A percentile compares a stretch with the other conserved stretches of the same genome.
Evolutionary conservation across 2,888 invertebrate species (phyloP).

Genomic region (Andrena trimmerana): DNA sequence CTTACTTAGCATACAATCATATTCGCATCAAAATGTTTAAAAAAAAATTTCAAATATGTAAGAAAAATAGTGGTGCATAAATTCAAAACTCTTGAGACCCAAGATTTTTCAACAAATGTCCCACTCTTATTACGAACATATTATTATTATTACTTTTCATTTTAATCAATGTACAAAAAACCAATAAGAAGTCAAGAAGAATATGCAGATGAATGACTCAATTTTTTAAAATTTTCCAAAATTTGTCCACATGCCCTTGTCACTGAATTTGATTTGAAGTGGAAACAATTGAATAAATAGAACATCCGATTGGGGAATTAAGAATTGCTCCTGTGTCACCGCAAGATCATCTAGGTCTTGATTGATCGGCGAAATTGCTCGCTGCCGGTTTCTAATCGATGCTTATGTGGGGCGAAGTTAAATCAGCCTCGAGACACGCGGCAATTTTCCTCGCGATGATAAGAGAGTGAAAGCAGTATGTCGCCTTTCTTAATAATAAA

Average conservation of each 20-base stretch:
- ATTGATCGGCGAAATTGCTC: constrained; percentile 1
- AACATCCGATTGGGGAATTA: not conserved
- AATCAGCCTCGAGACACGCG: not conserved
- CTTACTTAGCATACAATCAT: too few relatives aligned
- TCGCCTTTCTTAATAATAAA: constrained; percentile 26
- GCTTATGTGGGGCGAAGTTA: constrained; percentile 21
- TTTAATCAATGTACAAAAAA: not conserved
- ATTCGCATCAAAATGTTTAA: too few relatives aligned
- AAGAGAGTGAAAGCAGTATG: constrained; percentile 24
- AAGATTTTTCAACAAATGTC: not conserved
- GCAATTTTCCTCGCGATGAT: constrained; percentile 15
- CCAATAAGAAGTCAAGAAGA: too few relatives aligned
- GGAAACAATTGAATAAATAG: not conserved
- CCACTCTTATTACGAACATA: not conserved
- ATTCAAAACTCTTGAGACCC: not conserved
- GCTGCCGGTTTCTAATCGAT: constrained; percentile 34
- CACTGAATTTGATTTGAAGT: not conserved
- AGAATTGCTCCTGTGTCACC: not conserved
- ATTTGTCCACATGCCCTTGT: too few relatives aligned
- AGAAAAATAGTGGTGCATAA: not conserved
- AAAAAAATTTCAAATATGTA: not conserved
- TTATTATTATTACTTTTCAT: not conserved
- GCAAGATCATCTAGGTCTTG: not conserved
- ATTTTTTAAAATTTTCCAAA: too few relatives aligned
- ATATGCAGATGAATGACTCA: too few relatives aligned